Evolutionary conservation across 2,888 invertebrate genomes (phyloP).

Genomic region (Choreutis nemorana): DNA sequence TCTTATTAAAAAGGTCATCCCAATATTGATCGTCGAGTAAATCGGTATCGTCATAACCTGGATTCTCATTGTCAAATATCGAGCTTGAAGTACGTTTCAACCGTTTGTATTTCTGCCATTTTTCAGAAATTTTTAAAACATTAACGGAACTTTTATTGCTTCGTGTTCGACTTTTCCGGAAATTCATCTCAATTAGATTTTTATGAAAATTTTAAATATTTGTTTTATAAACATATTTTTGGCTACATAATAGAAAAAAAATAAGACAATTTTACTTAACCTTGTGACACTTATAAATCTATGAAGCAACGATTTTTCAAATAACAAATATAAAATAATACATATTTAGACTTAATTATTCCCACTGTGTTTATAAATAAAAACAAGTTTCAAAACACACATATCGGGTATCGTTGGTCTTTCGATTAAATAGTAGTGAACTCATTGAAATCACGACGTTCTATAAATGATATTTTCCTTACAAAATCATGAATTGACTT

Average conservation of each 20-base stretch:
- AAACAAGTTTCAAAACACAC: too few relatives aligned
- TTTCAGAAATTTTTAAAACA: conserved; percentile 28
- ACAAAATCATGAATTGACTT: too few relatives aligned
- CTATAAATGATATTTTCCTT: too few relatives aligned
- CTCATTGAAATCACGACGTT: too few relatives aligned
- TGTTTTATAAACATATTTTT: conserved; percentile 11
- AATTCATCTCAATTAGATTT: conserved; percentile 31
- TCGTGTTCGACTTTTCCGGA: conserved; percentile 31
- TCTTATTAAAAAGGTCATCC: too few relatives aligned
- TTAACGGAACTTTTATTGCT: conserved; percentile 32
- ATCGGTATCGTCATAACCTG: conserved; percentile 4
- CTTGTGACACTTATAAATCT: neutral
- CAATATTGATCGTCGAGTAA: too few relatives aligned
- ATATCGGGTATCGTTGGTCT: too few relatives aligned
- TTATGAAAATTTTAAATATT: conserved; percentile 7
- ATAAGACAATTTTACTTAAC: conserved; percentile 16
- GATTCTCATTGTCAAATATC: conserved; percentile 23
- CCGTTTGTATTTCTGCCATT: conserved; percentile 34
- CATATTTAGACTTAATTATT: too few relatives aligned
- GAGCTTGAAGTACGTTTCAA: too few relatives aligned
- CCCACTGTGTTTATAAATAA: too few relatives aligned
- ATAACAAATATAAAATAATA: too few relatives aligned
- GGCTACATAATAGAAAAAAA: conserved; percentile 5
- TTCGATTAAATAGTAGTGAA: too few relatives aligned
- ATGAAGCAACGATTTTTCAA: neutral